phyloP scores from a whole-genome alignment of 2,888 invertebrate species.

The Heteromurus nitidus region DNA sequence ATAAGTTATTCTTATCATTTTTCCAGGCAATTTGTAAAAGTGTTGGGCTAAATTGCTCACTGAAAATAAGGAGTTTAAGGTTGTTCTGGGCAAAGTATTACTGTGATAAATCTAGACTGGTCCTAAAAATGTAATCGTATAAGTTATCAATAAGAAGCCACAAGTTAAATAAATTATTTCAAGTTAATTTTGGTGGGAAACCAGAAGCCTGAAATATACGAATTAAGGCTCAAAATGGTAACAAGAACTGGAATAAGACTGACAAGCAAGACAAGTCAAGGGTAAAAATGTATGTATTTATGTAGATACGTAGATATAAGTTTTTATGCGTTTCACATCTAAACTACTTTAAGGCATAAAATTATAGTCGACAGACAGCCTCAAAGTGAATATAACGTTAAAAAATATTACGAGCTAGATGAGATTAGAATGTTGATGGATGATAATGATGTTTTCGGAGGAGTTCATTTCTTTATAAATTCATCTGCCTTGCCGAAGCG shows the following conservation, averaged over 20 bases:
- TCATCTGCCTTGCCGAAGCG: too few species aligned
- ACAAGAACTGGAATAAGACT: slow-evolving; percentile 43
- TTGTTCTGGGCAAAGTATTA: neutral
- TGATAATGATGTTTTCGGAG: slow-evolving; percentile 28
- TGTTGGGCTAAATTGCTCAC: neutral
- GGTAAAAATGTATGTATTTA: slow-evolving; percentile 19
- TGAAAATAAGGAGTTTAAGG: too few species aligned
- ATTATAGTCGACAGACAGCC: too few species aligned
- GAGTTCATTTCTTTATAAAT: too few species aligned
- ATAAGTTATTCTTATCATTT: slow-evolving; percentile 2
- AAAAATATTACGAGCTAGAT: slow-evolving; percentile 36
- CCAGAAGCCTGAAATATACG: slow-evolving; percentile 42
- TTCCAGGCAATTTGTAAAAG: neutral
- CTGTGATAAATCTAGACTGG: neutral
- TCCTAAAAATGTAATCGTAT: too few species aligned
- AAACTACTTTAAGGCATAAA: too few species aligned
- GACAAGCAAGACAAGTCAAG: slow-evolving; percentile 34
- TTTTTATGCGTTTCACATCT: too few species aligned
- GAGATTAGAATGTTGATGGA: slow-evolving; percentile 44
- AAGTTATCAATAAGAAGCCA: too few species aligned
- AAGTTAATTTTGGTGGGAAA: slow-evolving; percentile 42
- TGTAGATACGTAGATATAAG: neutral
- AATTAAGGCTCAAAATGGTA: slow-evolving; percentile 33
- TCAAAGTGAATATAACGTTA: slow-evolving; percentile 15
- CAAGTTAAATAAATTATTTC: too few species aligned